phyloP scores from a whole-genome alignment of 2,113 vertebrate genomes.

The Hystrix brachyura region DNA sequence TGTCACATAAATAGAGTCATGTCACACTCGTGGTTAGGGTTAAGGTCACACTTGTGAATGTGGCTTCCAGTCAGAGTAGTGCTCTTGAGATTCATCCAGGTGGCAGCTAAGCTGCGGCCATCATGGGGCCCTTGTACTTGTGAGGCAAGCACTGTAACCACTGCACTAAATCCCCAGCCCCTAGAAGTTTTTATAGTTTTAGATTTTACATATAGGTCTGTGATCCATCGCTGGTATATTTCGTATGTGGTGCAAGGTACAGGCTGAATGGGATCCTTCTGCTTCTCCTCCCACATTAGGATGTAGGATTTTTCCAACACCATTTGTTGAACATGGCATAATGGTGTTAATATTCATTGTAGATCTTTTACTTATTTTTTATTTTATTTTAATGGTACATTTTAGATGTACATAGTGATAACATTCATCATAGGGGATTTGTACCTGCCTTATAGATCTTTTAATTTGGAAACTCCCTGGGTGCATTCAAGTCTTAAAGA shows the following conservation, averaged over 20 bases:
- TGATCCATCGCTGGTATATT: neutral
- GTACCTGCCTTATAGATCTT: neutral
- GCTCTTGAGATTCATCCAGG: no score
- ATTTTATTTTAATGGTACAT: no score
- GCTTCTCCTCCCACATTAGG: neutral
- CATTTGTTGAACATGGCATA: accelerated
- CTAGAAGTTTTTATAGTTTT: neutral
- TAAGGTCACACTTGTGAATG: no score
- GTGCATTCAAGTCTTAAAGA: neutral
- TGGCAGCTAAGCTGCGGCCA: no score
- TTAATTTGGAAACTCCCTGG: neutral
- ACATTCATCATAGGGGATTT: no score
- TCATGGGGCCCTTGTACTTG: no score
- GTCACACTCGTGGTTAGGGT: no score
- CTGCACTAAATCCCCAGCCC: no score
- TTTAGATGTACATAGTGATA: no score
- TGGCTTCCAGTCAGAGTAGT: no score
- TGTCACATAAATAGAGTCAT: neutral
- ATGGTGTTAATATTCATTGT: neutral
- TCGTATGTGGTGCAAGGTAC: accelerated
- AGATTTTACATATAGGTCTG: neutral
- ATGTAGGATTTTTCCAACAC: accelerated
- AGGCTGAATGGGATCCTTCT: neutral
- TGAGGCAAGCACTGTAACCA: no score
- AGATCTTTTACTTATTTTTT: neutral